A percentile compares a stretch with the other conserved stretches of the same genome.
Conservation (phyloP, 1,140 invertebrate genomes). For the Aphaenogaster rudis region DNA sequence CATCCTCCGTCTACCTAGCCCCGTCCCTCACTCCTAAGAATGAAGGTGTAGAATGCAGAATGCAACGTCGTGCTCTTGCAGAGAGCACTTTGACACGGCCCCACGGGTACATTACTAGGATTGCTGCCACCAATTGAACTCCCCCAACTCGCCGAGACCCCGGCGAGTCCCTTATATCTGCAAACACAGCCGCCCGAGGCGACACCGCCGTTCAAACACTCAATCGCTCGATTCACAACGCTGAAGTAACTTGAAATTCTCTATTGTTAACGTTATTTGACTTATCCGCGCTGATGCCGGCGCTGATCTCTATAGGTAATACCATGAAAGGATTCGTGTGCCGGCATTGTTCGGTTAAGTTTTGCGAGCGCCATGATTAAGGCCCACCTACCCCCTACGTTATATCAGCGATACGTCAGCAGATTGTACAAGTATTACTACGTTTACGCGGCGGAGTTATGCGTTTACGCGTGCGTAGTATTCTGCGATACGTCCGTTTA, state of each 20-base stretch:
- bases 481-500: no score
- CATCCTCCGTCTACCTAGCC: not conserved
- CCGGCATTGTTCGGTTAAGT: conserved; percentile 39
- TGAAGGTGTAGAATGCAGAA: conserved; percentile 81
- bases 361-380: conserved; percentile 58
- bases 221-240: conserved; percentile 82
- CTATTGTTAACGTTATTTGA: conserved; percentile 84
- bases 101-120: conserved; percentile 86
- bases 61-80: conserved; percentile 75
- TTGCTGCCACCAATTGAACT: conserved; percentile 81
- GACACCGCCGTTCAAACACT: conserved; percentile 83
- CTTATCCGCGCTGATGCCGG: conserved; percentile 80
- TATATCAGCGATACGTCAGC: not conserved
- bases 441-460: no score
- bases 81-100: conserved; percentile 84
- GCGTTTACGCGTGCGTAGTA: no score
- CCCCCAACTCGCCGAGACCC: conserved; percentile 62
- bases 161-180: conserved; percentile 78
- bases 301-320: conserved; percentile 78
- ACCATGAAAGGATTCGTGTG: conserved; percentile 66
- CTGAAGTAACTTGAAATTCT: conserved; percentile 78
- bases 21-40: conserved; percentile 64
- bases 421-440: not conserved
- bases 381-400: not conserved
- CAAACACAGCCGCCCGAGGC: conserved; percentile 82